Percentiles rank a stretch among this genome's conserved stretches.
Evolutionary conservation across 2,888 invertebrate species (phyloP).

Genomic region (Parthenolecanium corni): DNA sequence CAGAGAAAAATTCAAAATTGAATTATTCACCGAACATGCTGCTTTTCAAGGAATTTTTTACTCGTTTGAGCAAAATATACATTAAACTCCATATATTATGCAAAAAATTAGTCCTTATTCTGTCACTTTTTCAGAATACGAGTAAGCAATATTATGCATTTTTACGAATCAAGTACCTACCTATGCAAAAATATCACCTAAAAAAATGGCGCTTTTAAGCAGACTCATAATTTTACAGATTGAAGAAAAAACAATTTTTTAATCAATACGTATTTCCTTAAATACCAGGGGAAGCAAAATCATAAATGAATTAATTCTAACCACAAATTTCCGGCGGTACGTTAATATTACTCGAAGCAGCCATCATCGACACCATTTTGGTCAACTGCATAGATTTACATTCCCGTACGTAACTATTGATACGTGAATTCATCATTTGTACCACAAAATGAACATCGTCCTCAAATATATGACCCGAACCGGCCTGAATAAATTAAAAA

Average conservation of each 20-base stretch:
- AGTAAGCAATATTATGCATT: no score
- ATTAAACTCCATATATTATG: no score
- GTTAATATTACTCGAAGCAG: neutral
- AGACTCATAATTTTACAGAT: no score
- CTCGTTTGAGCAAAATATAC: no score
- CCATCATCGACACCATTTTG: constrained; percentile 17
- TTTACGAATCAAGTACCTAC: no score
- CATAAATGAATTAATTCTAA: neutral
- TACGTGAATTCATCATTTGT: constrained; percentile 81
- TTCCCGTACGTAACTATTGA: constrained; percentile 57
- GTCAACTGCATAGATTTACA: constrained; percentile 38
- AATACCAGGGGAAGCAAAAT: neutral
- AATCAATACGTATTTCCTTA: neutral
- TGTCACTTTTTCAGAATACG: no score
- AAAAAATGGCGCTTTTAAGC: no score
- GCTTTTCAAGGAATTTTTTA: no score
- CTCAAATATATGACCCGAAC: constrained; percentile 86
- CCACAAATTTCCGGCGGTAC: neutral
- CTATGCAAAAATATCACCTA: no score
- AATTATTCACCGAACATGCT: no score
- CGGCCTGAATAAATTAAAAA: constrained; percentile 46
- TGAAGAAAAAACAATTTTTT: neutral
- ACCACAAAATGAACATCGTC: constrained; percentile 87
- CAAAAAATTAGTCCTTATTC: no score
- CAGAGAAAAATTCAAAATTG: no score